Evolutionary conservation across 2,113 vertebrate species (phyloP).

Genomic region (Alouatta palliata): DNA sequence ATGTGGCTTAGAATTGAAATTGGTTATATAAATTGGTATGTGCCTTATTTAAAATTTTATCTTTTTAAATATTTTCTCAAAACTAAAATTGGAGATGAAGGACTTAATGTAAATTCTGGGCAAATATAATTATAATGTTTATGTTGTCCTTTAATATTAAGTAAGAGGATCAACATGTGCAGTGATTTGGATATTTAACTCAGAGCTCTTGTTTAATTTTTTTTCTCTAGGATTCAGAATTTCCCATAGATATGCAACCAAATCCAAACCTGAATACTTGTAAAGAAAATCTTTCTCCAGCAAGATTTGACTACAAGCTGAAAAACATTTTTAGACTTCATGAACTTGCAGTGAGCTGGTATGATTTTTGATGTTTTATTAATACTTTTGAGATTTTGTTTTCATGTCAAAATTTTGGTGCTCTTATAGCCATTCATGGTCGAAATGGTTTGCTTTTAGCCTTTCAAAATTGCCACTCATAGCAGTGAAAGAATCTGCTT

Average conservation of each 20-base stretch:
- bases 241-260: constrained; percentile 78
- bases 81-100: not conserved
- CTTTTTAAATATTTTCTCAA: constrained; percentile 37
- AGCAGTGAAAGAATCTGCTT: not conserved
- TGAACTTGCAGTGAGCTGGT: constrained; percentile 85
- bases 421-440: constrained; percentile 28
- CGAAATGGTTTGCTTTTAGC: not conserved
- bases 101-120: not conserved
- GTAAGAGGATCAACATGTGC: accelerated
- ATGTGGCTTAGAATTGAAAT: not conserved
- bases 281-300: constrained; percentile 62
- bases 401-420: not conserved
- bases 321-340: constrained; percentile 83
- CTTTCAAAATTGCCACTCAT: not conserved
- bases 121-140: not conserved
- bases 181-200: constrained; percentile 4
- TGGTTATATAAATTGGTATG: not conserved
- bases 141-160: not conserved
- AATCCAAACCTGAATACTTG: constrained; percentile 57
- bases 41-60: constrained; percentile 17
- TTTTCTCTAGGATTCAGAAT: constrained; percentile 83
- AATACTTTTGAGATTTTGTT: constrained; percentile 45
- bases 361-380: constrained; percentile 70
- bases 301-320: constrained; percentile 80
- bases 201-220: not conserved